A percentile compares a stretch with the other conserved stretches of the same genome.
Conservation (phyloP, 2,797 vertebrate genomes). For the Buphagus erythrorhynchus region DNA sequence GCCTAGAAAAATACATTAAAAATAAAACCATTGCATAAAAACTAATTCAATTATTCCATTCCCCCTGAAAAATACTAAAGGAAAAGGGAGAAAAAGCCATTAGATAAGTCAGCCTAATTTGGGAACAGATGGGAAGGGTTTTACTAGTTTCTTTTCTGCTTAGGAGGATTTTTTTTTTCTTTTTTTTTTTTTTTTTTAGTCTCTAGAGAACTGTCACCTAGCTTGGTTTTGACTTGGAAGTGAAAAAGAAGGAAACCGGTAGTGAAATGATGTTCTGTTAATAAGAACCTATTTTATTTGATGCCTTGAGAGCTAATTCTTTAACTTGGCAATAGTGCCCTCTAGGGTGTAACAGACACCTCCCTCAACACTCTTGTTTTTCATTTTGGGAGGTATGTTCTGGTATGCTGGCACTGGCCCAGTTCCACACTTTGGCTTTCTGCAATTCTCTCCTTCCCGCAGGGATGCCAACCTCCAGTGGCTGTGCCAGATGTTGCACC, state of each 20-base stretch:
- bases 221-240: neutral
- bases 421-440: neutral
- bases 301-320: neutral
- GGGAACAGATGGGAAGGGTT: neutral
- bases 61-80: neutral
- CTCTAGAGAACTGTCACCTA: neutral
- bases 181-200: neutral
- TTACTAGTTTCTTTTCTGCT: neutral
- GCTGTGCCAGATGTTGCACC: neutral
- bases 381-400: neutral
- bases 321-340: slow-evolving; percentile 15
- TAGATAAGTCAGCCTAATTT: neutral
- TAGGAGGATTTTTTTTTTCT: neutral
- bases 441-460: neutral
- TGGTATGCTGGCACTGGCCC: neutral
- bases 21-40: neutral
- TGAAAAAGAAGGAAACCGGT: neutral
- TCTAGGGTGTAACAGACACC: slow-evolving; percentile 20
- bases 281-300: neutral
- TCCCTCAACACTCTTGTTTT: neutral
- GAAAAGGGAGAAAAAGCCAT: neutral
- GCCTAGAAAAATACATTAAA: neutral
- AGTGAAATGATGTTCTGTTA: neutral
- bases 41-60: neutral
- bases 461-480: neutral